phyloP scores from a whole-genome alignment of 2,113 vertebrate genomes.

The Mastomys natalensis region DNA sequence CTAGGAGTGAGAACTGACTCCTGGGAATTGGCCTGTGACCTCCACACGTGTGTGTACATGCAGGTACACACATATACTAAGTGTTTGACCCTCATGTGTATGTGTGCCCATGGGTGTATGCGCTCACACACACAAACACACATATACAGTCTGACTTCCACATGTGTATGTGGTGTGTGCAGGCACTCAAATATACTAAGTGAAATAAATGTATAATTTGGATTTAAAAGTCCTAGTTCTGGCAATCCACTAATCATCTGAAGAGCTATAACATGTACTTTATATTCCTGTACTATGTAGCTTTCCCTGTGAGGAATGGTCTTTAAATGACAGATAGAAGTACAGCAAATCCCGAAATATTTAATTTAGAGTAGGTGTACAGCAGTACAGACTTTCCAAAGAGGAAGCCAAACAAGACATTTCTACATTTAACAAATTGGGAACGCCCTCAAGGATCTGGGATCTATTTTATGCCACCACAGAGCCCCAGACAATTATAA shows the following conservation, averaged over 20 bases:
- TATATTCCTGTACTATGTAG: neutral
- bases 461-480: conserved; percentile 10
- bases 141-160: neutral
- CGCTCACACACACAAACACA: too few species aligned
- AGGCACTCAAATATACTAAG: neutral
- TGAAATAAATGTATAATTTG: neutral
- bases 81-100: neutral
- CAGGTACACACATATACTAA: neutral
- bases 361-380: neutral
- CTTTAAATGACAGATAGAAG: conserved; percentile 46
- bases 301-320: conserved; percentile 39
- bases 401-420: neutral
- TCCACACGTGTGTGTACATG: neutral
- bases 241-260: conserved; percentile 6
- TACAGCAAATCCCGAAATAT: neutral
- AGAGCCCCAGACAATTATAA: neutral
- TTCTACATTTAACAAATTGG: conserved; percentile 1
- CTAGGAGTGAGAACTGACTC: neutral
- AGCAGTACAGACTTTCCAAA: neutral
- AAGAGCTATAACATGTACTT: neutral
- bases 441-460: neutral
- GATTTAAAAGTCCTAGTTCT: conserved; percentile 27
- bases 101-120: neutral
- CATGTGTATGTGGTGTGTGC: neutral
- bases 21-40: too few species aligned